phyloP scores from a whole-genome alignment of 2,888 invertebrate species.

The Hypercompe scribonia region DNA sequence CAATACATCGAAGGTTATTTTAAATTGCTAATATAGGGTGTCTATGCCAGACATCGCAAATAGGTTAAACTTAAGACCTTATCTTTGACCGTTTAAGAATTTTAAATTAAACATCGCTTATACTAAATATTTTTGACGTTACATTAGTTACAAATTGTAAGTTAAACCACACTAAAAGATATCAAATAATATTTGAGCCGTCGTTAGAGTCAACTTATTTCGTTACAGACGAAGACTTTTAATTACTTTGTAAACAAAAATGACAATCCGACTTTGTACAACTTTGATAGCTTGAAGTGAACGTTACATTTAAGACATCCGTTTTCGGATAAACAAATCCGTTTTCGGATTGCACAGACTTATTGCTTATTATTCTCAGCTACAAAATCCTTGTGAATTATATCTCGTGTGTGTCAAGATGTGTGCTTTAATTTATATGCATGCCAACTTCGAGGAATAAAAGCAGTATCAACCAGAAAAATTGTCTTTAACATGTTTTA shows the following conservation, averaged over 20 bases:
- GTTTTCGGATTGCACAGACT: constrained; percentile 34
- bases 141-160: constrained; percentile 3
- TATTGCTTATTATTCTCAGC: constrained; percentile 38
- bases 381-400: constrained; percentile 33
- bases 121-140: too few relatives aligned
- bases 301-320: constrained; percentile 31
- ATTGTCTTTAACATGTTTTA: constrained; percentile 18
- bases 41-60: background rate
- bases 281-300: constrained; percentile 53
- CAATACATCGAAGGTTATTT: background rate
- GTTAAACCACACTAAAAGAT: constrained; percentile 5
- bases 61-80: too few relatives aligned
- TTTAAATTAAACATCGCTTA: too few relatives aligned
- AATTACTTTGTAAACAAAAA: constrained; percentile 64
- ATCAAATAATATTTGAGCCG: constrained; percentile 38
- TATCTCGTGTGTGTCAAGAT: background rate
- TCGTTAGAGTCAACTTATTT: constrained; percentile 53
- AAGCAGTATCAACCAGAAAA: constrained; percentile 22
- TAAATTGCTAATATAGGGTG: background rate
- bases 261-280: constrained; percentile 53
- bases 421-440: constrained; percentile 22
- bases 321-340: constrained; percentile 41
- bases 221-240: constrained; percentile 57
- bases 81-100: too few relatives aligned
- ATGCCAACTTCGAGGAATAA: constrained; percentile 24